These are phyloP conservation scores for Phalacrocorax aristotelis DNA, from an alignment of 2,113 vertebrate species.

Conservation along the genomic window DNA sequence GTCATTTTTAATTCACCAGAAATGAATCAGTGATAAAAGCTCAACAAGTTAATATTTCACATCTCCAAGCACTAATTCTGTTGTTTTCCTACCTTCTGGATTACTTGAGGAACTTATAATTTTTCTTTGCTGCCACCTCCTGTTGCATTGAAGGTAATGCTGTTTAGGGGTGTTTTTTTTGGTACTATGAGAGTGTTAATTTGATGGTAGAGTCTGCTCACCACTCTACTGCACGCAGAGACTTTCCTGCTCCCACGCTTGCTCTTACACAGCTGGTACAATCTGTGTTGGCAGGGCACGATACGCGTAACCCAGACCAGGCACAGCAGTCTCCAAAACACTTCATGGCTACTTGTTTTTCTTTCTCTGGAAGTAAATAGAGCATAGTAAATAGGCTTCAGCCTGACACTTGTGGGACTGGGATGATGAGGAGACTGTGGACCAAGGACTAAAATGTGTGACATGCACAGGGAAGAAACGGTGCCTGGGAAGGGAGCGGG, in stretches of 20 bases:
- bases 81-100: neutral
- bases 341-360: neutral
- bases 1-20: neutral
- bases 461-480: neutral
- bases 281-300: rapidly evolving
- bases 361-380: neutral
- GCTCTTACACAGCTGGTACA: neutral
- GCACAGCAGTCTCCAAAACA: neutral
- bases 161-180: neutral
- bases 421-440: neutral
- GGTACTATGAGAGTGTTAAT: neutral
- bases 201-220: neutral
- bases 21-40: neutral
- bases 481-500: neutral
- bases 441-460: neutral
- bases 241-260: neutral
- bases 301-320: neutral
- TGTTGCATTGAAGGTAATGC: neutral
- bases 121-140: neutral
- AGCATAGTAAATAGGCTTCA: neutral
- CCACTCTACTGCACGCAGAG: neutral
- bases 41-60: neutral
- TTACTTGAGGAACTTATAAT: neutral
- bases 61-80: neutral
- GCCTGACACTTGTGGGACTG: neutral